Percentiles rank a stretch among this genome's conserved stretches.
These are phyloP conservation scores for Oxyteleia sp. DNA, from an alignment of 2,888 invertebrate genomes.

Conservation along the genomic window DNA sequence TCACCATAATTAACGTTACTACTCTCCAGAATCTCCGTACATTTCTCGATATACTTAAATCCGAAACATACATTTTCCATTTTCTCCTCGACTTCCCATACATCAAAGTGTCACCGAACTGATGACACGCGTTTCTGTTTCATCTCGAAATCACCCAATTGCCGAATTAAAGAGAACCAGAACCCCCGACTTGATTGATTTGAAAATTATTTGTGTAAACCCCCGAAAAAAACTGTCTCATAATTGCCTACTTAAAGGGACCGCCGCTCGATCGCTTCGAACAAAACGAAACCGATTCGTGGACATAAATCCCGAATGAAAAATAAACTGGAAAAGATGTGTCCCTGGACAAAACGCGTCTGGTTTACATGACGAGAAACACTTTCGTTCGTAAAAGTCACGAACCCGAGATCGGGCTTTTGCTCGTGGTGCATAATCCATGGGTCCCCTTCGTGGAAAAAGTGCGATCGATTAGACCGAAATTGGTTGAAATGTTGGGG, in stretches of 20 bases:
- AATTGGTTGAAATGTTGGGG: constrained; percentile 74
- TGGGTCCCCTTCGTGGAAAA: constrained; percentile 44
- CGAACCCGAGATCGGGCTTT: constrained; percentile 1
- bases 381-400: constrained; percentile 40
- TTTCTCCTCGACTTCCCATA: no score
- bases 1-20: no score
- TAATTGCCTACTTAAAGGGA: constrained; percentile 23
- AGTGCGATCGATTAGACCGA: constrained; percentile 78
- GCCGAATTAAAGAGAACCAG: constrained; percentile 15
- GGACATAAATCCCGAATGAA: constrained; percentile 34
- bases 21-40: no score
- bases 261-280: neutral
- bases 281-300: constrained; percentile 14
- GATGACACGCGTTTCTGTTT: constrained; percentile 14
- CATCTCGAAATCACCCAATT: constrained; percentile 4
- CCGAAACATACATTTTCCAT: no score
- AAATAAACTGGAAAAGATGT: constrained; percentile 37
- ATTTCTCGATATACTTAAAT: no score
- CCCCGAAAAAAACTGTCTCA: constrained; percentile 9
- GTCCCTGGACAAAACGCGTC: constrained; percentile 17
- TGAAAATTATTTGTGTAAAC: constrained; percentile 23
- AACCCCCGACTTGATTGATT: neutral
- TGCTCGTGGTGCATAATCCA: constrained; percentile 26
- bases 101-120: no score
- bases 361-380: constrained; percentile 44